Percentiles rank a stretch among this genome's conserved stretches.
Evolutionary conservation across 1,140 invertebrate species (phyloP).

Genomic region (Hyphantria cunea): DNA sequence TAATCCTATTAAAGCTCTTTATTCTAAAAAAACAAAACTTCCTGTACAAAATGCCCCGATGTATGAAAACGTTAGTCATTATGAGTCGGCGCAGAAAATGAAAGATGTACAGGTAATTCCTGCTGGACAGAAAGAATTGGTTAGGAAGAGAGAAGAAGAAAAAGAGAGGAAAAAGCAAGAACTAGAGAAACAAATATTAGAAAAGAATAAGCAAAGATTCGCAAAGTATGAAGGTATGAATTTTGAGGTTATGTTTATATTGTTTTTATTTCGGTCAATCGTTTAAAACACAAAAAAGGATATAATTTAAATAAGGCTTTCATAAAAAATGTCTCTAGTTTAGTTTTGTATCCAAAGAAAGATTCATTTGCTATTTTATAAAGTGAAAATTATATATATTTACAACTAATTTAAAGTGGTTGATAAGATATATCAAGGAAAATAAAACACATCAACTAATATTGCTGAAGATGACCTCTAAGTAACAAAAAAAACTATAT

Average conservation of each 20-base stretch:
- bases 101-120: slow-evolving; percentile 43
- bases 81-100: slow-evolving; percentile 68
- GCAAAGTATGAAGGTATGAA: slow-evolving; percentile 60
- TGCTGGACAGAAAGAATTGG: slow-evolving; percentile 47
- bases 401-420: no score
- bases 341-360: no score
- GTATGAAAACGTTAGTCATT: slow-evolving; percentile 85
- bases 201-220: slow-evolving; percentile 67
- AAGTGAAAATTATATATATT: no score
- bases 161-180: slow-evolving; percentile 52
- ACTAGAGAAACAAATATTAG: slow-evolving; percentile 48
- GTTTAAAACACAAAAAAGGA: no score
- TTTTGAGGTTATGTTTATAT: slow-evolving; percentile 65
- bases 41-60: slow-evolving; percentile 81
- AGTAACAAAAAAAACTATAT: no score
- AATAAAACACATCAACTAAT: no score
- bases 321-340: no score
- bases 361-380: no score
- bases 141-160: slow-evolving; percentile 57
- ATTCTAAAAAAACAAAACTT: slow-evolving; percentile 80
- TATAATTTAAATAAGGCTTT: no score
- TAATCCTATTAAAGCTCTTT: slow-evolving; percentile 86
- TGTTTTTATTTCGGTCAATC: neutral
- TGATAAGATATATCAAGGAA: no score
- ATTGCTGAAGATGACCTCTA: no score